A percentile compares a stretch with the other conserved stretches of the same genome.
phyloP scores from a whole-genome alignment of 2,888 invertebrate genomes.

The Spilosoma lubricipeda region DNA sequence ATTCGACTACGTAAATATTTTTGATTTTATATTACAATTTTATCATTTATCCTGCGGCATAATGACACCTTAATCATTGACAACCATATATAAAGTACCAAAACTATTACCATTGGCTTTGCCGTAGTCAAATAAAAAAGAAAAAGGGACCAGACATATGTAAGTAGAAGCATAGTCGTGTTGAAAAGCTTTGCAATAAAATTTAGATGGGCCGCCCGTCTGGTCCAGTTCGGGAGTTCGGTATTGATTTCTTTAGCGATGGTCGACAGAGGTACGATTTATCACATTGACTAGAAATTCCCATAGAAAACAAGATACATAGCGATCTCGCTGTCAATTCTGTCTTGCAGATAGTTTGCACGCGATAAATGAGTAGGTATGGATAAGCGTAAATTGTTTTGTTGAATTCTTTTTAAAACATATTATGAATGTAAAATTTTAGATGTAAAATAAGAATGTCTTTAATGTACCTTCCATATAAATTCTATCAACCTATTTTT shows the following conservation, averaged over 20 bases:
- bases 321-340: slow-evolving; percentile 13
- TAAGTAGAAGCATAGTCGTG: neutral
- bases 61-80: no score
- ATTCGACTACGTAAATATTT: no score
- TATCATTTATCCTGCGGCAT: no score
- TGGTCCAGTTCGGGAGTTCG: slow-evolving; percentile 18
- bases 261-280: slow-evolving; percentile 17
- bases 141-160: slow-evolving; percentile 1
- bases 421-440: neutral
- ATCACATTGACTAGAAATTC: slow-evolving; percentile 25
- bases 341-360: slow-evolving; percentile 7
- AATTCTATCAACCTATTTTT: no score
- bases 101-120: no score
- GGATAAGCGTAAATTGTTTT: neutral
- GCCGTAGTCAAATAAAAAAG: neutral
- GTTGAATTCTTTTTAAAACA: neutral
- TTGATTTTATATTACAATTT: no score
- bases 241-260: slow-evolving; percentile 39
- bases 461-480: no score
- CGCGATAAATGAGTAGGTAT: neutral
- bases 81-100: no score
- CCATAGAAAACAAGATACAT: slow-evolving; percentile 21
- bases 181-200: slow-evolving; percentile 36
- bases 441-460: neutral
- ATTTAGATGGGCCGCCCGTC: slow-evolving; percentile 25